Percentiles rank a stretch among this genome's conserved stretches.
These are phyloP conservation scores for Micronycteris hirsuta DNA, from an alignment of 2,113 vertebrate genomes.

Conservation along the genomic window DNA sequence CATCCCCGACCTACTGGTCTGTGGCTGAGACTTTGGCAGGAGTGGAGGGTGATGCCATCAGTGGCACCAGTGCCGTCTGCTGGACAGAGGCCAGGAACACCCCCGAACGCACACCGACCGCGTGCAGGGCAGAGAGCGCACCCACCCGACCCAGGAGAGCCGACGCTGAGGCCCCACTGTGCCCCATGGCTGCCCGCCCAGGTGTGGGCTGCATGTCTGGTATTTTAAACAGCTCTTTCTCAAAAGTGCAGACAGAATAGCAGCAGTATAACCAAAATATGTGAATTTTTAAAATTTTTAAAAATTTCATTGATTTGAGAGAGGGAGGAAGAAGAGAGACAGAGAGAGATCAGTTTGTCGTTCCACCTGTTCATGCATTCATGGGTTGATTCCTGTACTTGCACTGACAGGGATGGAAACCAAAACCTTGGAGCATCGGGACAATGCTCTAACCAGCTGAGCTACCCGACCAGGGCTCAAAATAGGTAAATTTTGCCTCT, in stretches of 20 bases:
- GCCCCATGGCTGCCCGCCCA: neutral
- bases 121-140: too few species aligned
- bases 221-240: neutral
- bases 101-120: too few species aligned
- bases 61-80: too few species aligned
- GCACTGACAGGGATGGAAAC: too few species aligned
- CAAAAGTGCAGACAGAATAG: neutral
- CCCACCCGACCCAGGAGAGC: too few species aligned
- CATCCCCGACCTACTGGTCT: neutral
- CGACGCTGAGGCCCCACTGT: neutral
- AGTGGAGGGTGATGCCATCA: too few species aligned
- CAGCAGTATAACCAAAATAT: neutral
- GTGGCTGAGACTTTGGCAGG: neutral
- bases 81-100: neutral
- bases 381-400: too few species aligned
- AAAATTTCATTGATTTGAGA: too few species aligned
- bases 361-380: accelerated
- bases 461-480: neutral
- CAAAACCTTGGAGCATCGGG: too few species aligned
- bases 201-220: neutral
- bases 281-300: neutral
- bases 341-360: too few species aligned
- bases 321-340: too few species aligned
- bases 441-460: too few species aligned
- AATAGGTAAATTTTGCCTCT: neutral